Evolutionary conservation across 1,140 invertebrate species (phyloP).

Genomic region (Panonychus citri): DNA sequence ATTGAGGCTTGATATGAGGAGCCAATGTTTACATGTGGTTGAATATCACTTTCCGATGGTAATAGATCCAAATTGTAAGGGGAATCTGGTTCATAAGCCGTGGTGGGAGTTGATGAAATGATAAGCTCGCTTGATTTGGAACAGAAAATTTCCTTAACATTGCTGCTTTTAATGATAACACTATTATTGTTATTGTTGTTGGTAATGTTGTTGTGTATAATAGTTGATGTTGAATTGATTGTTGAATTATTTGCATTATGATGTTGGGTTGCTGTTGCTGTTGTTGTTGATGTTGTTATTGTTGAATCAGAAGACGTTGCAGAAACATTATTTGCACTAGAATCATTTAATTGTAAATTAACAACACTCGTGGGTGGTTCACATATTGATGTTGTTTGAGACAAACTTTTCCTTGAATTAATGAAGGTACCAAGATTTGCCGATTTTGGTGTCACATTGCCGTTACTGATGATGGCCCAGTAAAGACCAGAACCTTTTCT

Average conservation of each 20-base stretch:
- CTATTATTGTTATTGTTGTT: background rate
- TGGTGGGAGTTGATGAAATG: conserved; percentile 10
- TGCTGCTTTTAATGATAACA: too few relatives aligned
- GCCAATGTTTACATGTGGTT: conserved; percentile 66
- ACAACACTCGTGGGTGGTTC: background rate
- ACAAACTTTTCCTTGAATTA: background rate
- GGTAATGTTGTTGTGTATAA: background rate
- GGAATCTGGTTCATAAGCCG: conserved; percentile 7
- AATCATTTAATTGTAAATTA: background rate
- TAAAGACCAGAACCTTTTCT: conserved; percentile 63
- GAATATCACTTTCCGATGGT: conserved; percentile 27
- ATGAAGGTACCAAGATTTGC: background rate
- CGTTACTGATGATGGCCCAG: conserved; percentile 24
- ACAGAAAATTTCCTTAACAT: background rate
- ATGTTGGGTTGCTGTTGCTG: too few relatives aligned
- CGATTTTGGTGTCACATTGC: conserved; percentile 3
- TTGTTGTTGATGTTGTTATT: background rate
- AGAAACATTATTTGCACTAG: background rate
- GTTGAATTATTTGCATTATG: background rate
- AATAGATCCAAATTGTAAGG: background rate
- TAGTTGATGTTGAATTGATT: background rate
- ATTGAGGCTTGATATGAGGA: conserved; percentile 62
- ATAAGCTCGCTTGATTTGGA: background rate
- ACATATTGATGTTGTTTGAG: background rate
- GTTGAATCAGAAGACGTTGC: background rate